A percentile compares a stretch with the other conserved stretches of the same genome.
Conservation (phyloP, 2,888 invertebrate species). For the Halocaridina rubra region DNA sequence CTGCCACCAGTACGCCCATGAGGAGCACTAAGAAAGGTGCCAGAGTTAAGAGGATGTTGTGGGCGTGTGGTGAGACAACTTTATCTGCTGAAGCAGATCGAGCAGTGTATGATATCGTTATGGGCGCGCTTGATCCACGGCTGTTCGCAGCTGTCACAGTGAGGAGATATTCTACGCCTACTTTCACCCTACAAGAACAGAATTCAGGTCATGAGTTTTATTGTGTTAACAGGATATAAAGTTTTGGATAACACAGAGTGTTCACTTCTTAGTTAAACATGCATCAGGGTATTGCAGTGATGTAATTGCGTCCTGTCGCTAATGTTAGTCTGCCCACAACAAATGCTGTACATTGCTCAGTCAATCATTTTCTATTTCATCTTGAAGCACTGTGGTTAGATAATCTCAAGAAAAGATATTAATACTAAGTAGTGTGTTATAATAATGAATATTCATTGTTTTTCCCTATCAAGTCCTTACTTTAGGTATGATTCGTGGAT, state of each 20-base stretch:
- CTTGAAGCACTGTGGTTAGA: too few relatives aligned
- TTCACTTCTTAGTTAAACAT: not conserved
- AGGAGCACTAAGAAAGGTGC: constrained; percentile 47
- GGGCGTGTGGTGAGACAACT: constrained; percentile 41
- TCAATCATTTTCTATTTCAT: not conserved
- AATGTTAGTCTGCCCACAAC: too few relatives aligned
- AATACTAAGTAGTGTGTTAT: too few relatives aligned
- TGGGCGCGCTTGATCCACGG: constrained; percentile 41
- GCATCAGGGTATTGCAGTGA: not conserved
- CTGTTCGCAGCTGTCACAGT: constrained; percentile 50
- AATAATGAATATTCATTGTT: too few relatives aligned
- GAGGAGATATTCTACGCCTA: constrained; percentile 41
- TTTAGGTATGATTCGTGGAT: too few relatives aligned
- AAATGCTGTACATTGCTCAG: too few relatives aligned
- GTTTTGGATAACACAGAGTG: not conserved
- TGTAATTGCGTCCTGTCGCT: too few relatives aligned
- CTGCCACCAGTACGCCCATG: constrained; percentile 38
- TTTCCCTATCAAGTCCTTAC: too few relatives aligned
- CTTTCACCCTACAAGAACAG: constrained; percentile 17
- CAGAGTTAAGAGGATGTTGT: constrained; percentile 22
- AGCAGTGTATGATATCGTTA: constrained; percentile 44
- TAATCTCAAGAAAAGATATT: too few relatives aligned
- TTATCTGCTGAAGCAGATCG: constrained; percentile 10
- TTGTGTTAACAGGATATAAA: not conserved
- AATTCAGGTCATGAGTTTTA: constrained; percentile 1